These are phyloP conservation scores for Saturnia pavonia DNA, from an alignment of 2,888 invertebrate species.

Conservation along the genomic window DNA sequence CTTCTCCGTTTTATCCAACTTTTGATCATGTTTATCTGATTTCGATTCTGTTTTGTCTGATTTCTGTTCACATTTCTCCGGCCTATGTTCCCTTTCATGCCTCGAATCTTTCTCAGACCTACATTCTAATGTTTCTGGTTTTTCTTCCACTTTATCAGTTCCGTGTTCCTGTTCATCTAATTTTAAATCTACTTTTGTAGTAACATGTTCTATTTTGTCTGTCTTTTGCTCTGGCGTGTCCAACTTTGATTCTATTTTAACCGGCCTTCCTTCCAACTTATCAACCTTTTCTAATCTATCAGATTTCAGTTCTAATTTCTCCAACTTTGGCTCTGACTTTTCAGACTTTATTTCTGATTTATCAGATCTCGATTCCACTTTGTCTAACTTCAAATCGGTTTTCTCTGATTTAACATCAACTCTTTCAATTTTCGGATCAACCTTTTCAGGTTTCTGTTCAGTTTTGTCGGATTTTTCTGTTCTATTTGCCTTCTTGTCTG, in stretches of 20 bases:
- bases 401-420: constrained; percentile 35
- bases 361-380: constrained; percentile 26
- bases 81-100: constrained; percentile 21
- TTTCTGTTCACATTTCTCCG: constrained; percentile 30
- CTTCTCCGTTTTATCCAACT: constrained; percentile 40
- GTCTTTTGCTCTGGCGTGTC: constrained; percentile 34
- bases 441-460: constrained; percentile 36
- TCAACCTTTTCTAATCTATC: constrained; percentile 35
- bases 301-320: constrained; percentile 23
- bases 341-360: constrained; percentile 27
- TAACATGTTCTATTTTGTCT: constrained; percentile 27
- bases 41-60: constrained; percentile 30
- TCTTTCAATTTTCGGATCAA: constrained; percentile 37
- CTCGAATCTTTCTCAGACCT: constrained; percentile 29
- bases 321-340: constrained; percentile 27
- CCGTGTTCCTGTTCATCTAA: constrained; percentile 34
- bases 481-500: constrained; percentile 57
- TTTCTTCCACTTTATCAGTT: constrained; percentile 26
- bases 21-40: constrained; percentile 29
- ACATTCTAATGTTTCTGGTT: constrained; percentile 34
- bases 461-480: constrained; percentile 38
- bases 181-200: constrained; percentile 27
- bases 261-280: constrained; percentile 26
- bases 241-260: constrained; percentile 25
- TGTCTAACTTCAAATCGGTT: constrained; percentile 30